Evolutionary conservation across 37 sponge, comb jelly and placozoan genomes (phyloP).

Genomic region (Halisarca cf. caerulea): DNA sequence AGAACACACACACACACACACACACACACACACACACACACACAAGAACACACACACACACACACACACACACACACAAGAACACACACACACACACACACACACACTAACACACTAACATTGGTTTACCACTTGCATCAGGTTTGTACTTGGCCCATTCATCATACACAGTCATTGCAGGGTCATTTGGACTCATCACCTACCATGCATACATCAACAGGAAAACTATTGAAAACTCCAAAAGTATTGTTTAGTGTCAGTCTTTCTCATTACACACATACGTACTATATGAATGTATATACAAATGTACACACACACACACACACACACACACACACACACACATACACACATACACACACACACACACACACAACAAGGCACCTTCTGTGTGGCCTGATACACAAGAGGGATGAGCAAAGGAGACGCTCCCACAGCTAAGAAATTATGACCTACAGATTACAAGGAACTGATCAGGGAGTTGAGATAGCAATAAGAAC

Average conservation of each 20-base stretch:
- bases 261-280: not conserved
- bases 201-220: no score
- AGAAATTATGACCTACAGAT: no score
- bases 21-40: no score
- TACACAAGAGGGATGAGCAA: not conserved
- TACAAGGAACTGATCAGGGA: no score
- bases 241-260: not conserved
- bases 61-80: no score
- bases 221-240: not conserved
- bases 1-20: no score
- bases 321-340: no score
- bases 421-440: not conserved
- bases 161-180: constrained; percentile 61
- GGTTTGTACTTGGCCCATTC: constrained; percentile 54
- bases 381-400: not conserved
- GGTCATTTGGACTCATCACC: constrained; percentile 60
- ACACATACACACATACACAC: not conserved
- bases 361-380: not conserved
- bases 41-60: no score
- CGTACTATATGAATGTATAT: not conserved
- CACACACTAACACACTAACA: not conserved
- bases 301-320: not conserved
- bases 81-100: no score
- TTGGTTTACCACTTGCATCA: not conserved
- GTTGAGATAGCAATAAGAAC: no score